Conservation (phyloP, 1,140 invertebrate species). For the Monomorium pharaonis region DNA sequence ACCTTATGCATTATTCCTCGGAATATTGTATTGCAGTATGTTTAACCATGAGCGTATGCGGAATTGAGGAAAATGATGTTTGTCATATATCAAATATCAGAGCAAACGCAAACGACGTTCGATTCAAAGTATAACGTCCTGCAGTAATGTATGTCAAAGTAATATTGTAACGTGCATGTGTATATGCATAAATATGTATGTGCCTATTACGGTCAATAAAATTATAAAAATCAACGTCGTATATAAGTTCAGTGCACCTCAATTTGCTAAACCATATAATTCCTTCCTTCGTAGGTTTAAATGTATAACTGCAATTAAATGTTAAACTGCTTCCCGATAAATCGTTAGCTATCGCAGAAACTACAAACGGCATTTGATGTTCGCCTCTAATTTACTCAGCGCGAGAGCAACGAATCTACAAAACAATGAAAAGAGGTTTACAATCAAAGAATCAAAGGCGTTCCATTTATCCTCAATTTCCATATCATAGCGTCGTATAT, state of each 20-base stretch:
- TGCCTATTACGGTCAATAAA: conserved; percentile 1
- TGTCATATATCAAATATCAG: neutral
- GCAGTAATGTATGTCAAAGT: neutral
- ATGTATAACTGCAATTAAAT: conserved; percentile 1
- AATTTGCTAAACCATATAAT: neutral
- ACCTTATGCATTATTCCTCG: neutral
- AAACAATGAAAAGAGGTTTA: conserved; percentile 7
- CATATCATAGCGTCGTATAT: conserved; percentile 44
- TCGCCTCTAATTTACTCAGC: conserved; percentile 4
- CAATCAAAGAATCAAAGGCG: neutral
- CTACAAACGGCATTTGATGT: conserved; percentile 39
- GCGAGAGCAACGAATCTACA: neutral
- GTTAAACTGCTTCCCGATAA: conserved; percentile 19
- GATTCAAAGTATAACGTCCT: neutral
- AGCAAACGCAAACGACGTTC: neutral
- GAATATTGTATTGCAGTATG: neutral
- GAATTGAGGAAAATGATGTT: neutral
- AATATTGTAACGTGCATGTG: neutral
- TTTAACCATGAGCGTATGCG: neutral
- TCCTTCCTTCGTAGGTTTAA: conserved; percentile 2
- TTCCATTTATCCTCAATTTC: conserved; percentile 40
- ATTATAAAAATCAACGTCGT: neutral
- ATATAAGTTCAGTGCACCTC: neutral
- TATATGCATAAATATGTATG: too few relatives aligned
- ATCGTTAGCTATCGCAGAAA: conserved; percentile 4